Evolutionary conservation across 2,113 vertebrate species (phyloP).

Genomic region (Hippoglossus stenolepis): DNA sequence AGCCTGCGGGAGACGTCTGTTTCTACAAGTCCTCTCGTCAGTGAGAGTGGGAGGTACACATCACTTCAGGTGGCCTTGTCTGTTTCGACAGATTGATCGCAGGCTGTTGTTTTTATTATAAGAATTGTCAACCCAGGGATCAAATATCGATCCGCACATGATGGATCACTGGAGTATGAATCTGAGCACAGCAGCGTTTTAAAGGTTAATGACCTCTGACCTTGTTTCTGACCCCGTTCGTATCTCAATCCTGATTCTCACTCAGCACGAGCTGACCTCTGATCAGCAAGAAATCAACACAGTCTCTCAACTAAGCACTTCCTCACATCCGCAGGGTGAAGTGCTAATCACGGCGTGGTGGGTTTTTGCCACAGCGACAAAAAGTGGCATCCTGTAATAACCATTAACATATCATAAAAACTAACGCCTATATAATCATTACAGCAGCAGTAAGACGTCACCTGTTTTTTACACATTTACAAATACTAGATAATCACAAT

Average conservation of each 20-base stretch:
- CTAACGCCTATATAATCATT: not conserved
- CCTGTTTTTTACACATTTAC: too few species aligned
- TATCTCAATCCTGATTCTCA: conserved; percentile 1
- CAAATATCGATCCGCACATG: conserved; percentile 47
- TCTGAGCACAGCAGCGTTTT: conserved; percentile 1
- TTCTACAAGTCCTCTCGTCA: not conserved
- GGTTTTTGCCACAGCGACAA: not conserved
- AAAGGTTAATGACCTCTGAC: conserved; percentile 56
- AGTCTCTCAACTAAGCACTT: not conserved
- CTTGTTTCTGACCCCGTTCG: conserved; percentile 8
- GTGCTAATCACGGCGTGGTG: not conserved
- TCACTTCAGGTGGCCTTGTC: not conserved
- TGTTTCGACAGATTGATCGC: too few species aligned
- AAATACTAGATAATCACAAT: too few species aligned
- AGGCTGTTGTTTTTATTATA: not conserved
- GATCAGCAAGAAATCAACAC: not conserved
- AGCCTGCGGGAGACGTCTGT: not conserved
- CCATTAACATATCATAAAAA: not conserved
- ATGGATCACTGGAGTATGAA: conserved; percentile 38
- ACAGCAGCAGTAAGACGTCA: not conserved
- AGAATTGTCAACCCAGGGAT: conserved; percentile 21
- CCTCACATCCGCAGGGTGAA: not conserved
- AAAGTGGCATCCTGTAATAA: not conserved
- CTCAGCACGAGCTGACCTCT: conserved; percentile 23
- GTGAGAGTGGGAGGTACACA: too few species aligned